Conservation (phyloP, 1,140 invertebrate species). For the Zaprionus kolodkinae region DNA sequence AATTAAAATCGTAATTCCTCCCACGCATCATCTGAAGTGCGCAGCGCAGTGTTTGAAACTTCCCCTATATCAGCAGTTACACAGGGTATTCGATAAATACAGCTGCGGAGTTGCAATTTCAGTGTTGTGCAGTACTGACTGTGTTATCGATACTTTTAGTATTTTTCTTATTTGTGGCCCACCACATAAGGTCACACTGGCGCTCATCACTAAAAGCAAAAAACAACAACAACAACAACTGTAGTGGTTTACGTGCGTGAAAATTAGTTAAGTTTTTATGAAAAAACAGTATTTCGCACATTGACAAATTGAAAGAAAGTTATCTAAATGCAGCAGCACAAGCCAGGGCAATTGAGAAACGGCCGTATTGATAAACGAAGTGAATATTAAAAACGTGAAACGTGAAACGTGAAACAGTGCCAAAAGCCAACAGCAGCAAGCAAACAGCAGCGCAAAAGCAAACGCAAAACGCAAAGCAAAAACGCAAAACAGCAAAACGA, state of each 20-base stretch:
- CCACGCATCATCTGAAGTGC: neutral
- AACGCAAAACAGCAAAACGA: slow-evolving; percentile 26
- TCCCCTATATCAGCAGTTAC: neutral
- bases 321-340: slow-evolving; percentile 57
- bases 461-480: slow-evolving; percentile 35
- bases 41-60: slow-evolving; percentile 31
- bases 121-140: neutral
- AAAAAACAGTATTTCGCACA: slow-evolving; percentile 55
- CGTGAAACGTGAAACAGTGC: slow-evolving; percentile 62
- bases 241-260: slow-evolving; percentile 75
- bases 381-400: slow-evolving; percentile 64
- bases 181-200: slow-evolving; percentile 30
- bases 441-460: slow-evolving; percentile 38
- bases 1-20: neutral
- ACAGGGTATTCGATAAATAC: neutral
- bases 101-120: neutral
- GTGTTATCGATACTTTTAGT: slow-evolving; percentile 32
- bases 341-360: slow-evolving; percentile 24
- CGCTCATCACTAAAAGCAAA: slow-evolving; percentile 48
- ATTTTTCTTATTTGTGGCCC: neutral
- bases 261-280: slow-evolving; percentile 78
- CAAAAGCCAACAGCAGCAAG: slow-evolving; percentile 53
- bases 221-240: slow-evolving; percentile 47
- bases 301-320: slow-evolving; percentile 16
- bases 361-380: slow-evolving; percentile 34